Evolutionary conservation across 1,140 invertebrate species (phyloP).

Genomic region (Luehdorfia chinensis): DNA sequence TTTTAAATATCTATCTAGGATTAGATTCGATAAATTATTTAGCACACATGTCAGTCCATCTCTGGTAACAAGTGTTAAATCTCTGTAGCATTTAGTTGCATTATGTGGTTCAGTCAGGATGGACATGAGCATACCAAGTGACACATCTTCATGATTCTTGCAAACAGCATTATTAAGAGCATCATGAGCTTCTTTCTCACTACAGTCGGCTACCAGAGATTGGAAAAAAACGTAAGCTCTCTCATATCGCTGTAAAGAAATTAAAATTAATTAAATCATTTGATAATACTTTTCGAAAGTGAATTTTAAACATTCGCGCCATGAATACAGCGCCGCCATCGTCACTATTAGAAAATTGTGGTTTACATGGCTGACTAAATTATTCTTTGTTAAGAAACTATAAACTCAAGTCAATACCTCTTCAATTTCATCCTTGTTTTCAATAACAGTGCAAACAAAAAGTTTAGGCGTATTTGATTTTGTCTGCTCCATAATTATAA

Average conservation of each 20-base stretch:
- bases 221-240: conserved; percentile 87
- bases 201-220: conserved; percentile 86
- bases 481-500: conserved; percentile 78
- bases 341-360: conserved; percentile 71
- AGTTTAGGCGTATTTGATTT: conserved; percentile 78
- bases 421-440: conserved; percentile 90
- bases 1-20: conserved; percentile 92
- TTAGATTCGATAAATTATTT: conserved; percentile 88
- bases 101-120: conserved; percentile 93
- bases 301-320: conserved; percentile 59
- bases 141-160: conserved; percentile 95
- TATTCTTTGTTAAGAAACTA: conserved; percentile 77
- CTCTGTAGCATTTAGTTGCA: conserved; percentile 92
- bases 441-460: conserved; percentile 81
- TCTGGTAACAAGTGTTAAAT: conserved; percentile 91
- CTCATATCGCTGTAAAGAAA: conserved; percentile 91
- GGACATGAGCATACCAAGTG: conserved; percentile 90
- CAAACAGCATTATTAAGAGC: conserved; percentile 91
- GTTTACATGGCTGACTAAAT: conserved; percentile 78
- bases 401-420: conserved; percentile 82
- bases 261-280: conserved; percentile 38
- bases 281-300: conserved; percentile 21
- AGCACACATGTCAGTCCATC: conserved; percentile 92
- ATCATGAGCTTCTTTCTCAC: conserved; percentile 96
- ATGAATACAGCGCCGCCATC: conserved; percentile 63